Base-by-base conservation (phyloP, 2,113 vertebrate species). In the Deroptyus accipitrinus region DNA sequence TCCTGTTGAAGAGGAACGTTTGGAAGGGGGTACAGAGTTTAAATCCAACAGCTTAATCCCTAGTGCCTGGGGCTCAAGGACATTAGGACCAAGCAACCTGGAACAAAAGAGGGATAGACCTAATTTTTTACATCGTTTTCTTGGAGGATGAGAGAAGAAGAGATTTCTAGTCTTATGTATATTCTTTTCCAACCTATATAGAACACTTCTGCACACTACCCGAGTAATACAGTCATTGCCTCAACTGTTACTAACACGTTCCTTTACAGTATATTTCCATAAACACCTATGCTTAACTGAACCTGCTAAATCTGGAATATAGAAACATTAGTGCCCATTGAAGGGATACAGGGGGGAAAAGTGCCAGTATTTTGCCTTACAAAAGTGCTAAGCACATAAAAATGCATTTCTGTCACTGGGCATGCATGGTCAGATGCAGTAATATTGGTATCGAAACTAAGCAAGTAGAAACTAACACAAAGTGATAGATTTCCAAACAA, bases 401-500 rank as follows among this genome's bases (percentile, higher is more conserved):
- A 95, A 86, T 30, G 31, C 23, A 86, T 82, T 95, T 86, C 57
- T 92, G 41, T 66, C 63, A 88, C 57, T 28, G 44, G 57, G 31
- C 49, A 79, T 35, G 42, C 52, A 90, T 78, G 33, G 39, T 76
- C 88, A 76, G 69, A 69, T n/a, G 48, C 57, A 93, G 51, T 85
- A 95, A 88, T 75, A 91, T 1, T 69, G 30, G 57, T 82, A 89
- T 51, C 68, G 52, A 83, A 96, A 77, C 52, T 64, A 88, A 92
- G 84, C 63, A 85, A 44, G 52, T 25, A 92, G 59, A 92, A 93
- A 91, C 66, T 76, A 95, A 95, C 61, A 92, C 6, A 11, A 75
- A 90, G 41, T 39, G 61, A 92, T n/a, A 87, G 52, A 91, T 92
- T 91, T 96, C 70, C 55, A 86, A 92, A 94, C 84, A 86, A 90